Base-by-base conservation (phyloP, 35 echinoderm and acorn worm species). In the Chiridota heheva region DNA sequence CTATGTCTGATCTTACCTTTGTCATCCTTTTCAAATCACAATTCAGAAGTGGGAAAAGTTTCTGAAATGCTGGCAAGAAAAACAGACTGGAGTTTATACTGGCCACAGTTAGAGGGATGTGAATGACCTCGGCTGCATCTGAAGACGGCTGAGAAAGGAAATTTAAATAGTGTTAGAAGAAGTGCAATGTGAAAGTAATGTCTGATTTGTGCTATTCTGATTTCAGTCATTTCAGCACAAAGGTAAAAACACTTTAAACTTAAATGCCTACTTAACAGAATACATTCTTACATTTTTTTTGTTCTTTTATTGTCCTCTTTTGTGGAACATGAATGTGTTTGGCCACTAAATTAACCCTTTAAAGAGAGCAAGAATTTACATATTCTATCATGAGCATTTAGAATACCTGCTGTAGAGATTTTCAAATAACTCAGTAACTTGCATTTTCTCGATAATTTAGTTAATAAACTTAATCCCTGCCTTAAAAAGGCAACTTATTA, bases 31-130 rank as follows among this genome's bases (percentile, higher is more conserved):
- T 44, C 6, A 91, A 28, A 58, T 97, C 93, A 37, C 56, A 65
- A 26, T 49, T 39, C 24, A 91, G 42, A 0, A 97, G 48, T 34
- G 93, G 93, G 45, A 86, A 91, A 7, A 97, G 45, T 44, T 58
- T 44, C 26, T 81, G 82, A 37, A 73, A 87, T 16, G 88, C 32
- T 45, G 93, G 93, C 32, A 64, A 42, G 56, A 91, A 33, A 70
- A 97, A 97, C 13, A 97, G 37, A 41, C 49, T 91, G 7, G 83
- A 68, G 45, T 79, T 88, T 20, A 91, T 32, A 44, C 83, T 87
- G 34, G 89, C 89, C 28, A 73, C 84, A 7, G 84, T 84, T 1
- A 97, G 61, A 30, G 93, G 88, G 38, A 91, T 64, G 49, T 84
- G 80, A 2, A 80, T 40, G 20, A 97, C 93, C 25, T 88, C 78